Evolutionary conservation across 2,113 vertebrate species (phyloP).

Genomic region (Salminus brasiliensis): DNA sequence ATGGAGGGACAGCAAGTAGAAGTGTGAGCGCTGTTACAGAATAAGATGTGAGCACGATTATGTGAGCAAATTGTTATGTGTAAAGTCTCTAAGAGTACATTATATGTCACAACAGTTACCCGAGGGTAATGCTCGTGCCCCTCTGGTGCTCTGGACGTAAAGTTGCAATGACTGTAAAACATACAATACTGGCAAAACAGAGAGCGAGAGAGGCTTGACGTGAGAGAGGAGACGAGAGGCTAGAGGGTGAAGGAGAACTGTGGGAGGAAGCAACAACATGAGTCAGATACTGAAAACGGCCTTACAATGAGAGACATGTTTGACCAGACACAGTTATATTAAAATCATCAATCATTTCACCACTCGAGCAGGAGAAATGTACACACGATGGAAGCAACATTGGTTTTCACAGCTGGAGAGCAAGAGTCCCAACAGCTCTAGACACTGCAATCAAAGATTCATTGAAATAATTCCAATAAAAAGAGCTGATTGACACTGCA

Average conservation of each 20-base stretch:
- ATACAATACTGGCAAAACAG: conserved; percentile 1
- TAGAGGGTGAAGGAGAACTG: conserved; percentile 27
- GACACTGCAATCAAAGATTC: too few species aligned
- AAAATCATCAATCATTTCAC: conserved; percentile 51
- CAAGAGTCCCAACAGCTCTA: background rate
- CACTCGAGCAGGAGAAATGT: conserved; percentile 16
- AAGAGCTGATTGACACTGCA: too few species aligned
- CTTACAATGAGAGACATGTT: conserved; percentile 41
- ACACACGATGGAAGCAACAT: background rate
- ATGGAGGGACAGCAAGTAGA: conserved; percentile 12
- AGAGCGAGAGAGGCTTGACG: conserved; percentile 20
- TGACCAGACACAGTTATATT: conserved; percentile 43
- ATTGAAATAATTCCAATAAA: too few species aligned
- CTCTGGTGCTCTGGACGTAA: conserved; percentile 9
- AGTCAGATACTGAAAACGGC: conserved; percentile 42
- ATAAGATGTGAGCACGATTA: background rate
- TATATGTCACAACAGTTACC: conserved; percentile 14
- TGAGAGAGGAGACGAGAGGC: conserved; percentile 38
- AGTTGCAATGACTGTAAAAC: background rate
- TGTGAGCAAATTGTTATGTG: background rate
- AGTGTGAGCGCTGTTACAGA: background rate
- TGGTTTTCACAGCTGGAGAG: conserved; percentile 20
- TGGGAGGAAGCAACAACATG: conserved; percentile 42
- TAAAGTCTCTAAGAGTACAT: background rate
- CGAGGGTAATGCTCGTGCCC: conserved; percentile 17